Percentiles rank a stretch among this genome's conserved stretches.
phyloP scores from a whole-genome alignment of 2,113 vertebrate genomes.

The Lycaon pictus region DNA sequence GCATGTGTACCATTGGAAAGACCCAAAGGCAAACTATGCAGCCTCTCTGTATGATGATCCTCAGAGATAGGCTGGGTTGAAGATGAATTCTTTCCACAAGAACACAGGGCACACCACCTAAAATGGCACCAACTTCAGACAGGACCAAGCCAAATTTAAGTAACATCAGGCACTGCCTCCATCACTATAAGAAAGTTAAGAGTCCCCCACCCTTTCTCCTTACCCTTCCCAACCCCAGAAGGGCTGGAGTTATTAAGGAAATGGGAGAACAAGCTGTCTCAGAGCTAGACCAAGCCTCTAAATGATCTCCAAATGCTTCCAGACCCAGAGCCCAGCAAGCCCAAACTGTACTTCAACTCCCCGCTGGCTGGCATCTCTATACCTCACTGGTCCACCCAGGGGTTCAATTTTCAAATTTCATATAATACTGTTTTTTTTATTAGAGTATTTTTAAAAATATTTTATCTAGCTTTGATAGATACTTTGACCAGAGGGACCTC shows the following conservation, averaged over 20 bases:
- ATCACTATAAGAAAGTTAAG: neutral
- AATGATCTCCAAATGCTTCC: neutral
- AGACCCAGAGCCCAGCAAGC: neutral
- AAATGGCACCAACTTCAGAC: neutral
- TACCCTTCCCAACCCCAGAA: neutral
- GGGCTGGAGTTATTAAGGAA: neutral
- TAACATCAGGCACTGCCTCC: neutral
- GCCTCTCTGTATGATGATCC: neutral
- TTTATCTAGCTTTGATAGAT: neutral
- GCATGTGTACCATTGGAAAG: neutral
- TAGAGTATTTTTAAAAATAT: neutral
- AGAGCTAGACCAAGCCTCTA: neutral
- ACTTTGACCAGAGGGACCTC: neutral
- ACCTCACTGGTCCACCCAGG: neutral
- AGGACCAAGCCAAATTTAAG: neutral
- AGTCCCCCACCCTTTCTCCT: neutral
- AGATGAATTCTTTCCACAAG: neutral
- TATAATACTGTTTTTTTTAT: neutral
- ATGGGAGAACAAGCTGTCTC: neutral
- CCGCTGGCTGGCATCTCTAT: too few relatives aligned
- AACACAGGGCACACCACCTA: neutral
- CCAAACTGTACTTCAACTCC: neutral
- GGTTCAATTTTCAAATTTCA: neutral
- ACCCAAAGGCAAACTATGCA: neutral
- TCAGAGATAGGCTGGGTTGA: neutral